Conservation (phyloP, 2,797 vertebrate species). For the Gymnopithys bicolor region DNA sequence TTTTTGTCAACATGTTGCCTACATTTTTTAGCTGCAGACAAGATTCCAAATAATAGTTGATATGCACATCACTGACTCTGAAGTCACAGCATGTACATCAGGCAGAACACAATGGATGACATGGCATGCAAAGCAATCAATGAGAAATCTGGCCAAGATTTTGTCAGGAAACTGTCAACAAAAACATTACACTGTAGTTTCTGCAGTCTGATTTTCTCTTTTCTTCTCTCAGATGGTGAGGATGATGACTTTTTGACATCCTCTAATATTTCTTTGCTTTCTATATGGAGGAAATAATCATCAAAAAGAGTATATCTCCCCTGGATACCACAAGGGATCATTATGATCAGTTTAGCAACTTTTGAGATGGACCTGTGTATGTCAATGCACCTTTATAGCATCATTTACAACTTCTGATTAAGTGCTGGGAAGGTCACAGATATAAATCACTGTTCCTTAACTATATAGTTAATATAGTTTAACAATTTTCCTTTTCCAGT, state of each 20-base stretch:
- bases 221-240: neutral
- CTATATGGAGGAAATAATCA: neutral
- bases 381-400: neutral
- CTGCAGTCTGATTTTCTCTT: neutral
- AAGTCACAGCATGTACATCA: neutral
- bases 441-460: neutral
- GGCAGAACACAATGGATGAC: neutral
- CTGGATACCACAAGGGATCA: neutral
- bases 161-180: neutral
- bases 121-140: neutral
- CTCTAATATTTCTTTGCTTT: neutral
- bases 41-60: neutral
- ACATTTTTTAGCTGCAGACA: neutral
- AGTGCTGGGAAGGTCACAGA: neutral
- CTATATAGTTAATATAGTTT: neutral
- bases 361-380: neutral
- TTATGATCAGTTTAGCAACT: neutral
- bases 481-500: neutral
- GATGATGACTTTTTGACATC: neutral
- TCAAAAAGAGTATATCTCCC: neutral
- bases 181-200: neutral
- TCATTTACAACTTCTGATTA: neutral
- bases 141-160: neutral
- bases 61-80: neutral
- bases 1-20: neutral